Conservation (phyloP, 2,797 vertebrate species). For the Coilia nasus region DNA sequence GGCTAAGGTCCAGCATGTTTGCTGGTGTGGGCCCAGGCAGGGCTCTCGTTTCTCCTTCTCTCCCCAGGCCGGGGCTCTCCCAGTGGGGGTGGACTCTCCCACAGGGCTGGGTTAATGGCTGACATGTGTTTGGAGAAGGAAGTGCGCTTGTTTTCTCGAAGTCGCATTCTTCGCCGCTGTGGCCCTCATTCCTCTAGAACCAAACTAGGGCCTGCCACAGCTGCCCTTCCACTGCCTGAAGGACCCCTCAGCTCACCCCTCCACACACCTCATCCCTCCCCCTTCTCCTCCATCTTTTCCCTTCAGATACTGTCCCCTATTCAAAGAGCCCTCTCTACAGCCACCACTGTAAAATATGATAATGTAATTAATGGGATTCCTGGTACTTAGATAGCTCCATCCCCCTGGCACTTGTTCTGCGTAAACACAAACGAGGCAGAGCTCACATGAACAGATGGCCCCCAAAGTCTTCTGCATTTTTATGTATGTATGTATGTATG, state of each 20-base stretch:
- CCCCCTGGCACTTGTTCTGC: conserved; percentile 15
- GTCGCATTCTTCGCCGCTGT: conserved; percentile 41
- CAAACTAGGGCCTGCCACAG: background rate
- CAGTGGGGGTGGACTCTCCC: conserved; percentile 27
- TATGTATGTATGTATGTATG: background rate
- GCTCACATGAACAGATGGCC: conserved; percentile 18
- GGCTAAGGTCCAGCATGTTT: conserved; percentile 40
- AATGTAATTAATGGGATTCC: conserved; percentile 45
- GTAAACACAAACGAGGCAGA: conserved; percentile 17
- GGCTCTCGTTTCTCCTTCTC: conserved; percentile 5
- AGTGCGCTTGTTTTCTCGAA: conserved; percentile 53
- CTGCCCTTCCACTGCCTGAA: background rate
- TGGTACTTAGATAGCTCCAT: conserved; percentile 23
- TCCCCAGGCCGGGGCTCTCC: conserved; percentile 36
- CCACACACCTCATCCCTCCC: too few species aligned
- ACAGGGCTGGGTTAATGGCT: conserved; percentile 56
- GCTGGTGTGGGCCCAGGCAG: conserved; percentile 32
- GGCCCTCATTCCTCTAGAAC: conserved; percentile 24
- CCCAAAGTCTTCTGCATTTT: background rate
- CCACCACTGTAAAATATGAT: conserved; percentile 37
- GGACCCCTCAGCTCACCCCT: background rate
- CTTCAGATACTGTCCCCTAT: background rate
- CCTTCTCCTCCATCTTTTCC: conserved; percentile 27
- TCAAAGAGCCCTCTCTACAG: conserved; percentile 34
- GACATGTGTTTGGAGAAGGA: conserved; percentile 60